These are phyloP conservation scores for Monochamus saltuarius DNA, from an alignment of 1,140 invertebrate species.

Conservation along the genomic window DNA sequence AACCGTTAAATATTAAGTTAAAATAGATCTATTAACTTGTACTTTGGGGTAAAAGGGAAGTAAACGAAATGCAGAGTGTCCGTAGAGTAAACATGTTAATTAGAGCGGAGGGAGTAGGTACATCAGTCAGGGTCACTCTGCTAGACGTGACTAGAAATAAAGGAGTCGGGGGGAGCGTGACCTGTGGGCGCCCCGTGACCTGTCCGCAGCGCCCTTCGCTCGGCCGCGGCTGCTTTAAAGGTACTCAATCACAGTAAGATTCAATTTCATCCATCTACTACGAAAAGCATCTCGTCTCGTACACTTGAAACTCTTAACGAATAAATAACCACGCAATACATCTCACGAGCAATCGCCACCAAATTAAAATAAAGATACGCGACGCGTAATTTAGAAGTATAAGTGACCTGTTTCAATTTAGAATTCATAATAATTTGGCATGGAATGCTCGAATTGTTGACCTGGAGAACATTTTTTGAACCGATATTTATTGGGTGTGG, in stretches of 20 bases:
- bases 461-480: too few relatives aligned
- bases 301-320: not conserved
- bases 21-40: slow-evolving; percentile 29
- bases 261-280: not conserved
- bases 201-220: slow-evolving; percentile 32
- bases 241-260: slow-evolving; percentile 27
- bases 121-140: slow-evolving; percentile 48
- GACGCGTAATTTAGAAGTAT: too few relatives aligned
- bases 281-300: not conserved
- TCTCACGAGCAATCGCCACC: too few relatives aligned
- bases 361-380: too few relatives aligned
- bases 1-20: slow-evolving; percentile 9
- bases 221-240: slow-evolving; percentile 34
- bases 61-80: slow-evolving; percentile 34
- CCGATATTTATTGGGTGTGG: too few relatives aligned
- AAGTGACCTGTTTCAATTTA: too few relatives aligned
- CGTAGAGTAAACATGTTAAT: slow-evolving; percentile 36
- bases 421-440: too few relatives aligned
- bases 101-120: slow-evolving; percentile 41
- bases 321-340: too few relatives aligned
- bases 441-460: too few relatives aligned
- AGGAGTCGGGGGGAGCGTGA: slow-evolving; percentile 36
- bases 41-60: slow-evolving; percentile 2
- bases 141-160: slow-evolving; percentile 43
- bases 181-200: slow-evolving; percentile 36